A percentile compares a stretch with the other conserved stretches of the same genome.
Evolutionary conservation across 2,888 invertebrate genomes (phyloP).

Genomic region (Gibbula magus): DNA sequence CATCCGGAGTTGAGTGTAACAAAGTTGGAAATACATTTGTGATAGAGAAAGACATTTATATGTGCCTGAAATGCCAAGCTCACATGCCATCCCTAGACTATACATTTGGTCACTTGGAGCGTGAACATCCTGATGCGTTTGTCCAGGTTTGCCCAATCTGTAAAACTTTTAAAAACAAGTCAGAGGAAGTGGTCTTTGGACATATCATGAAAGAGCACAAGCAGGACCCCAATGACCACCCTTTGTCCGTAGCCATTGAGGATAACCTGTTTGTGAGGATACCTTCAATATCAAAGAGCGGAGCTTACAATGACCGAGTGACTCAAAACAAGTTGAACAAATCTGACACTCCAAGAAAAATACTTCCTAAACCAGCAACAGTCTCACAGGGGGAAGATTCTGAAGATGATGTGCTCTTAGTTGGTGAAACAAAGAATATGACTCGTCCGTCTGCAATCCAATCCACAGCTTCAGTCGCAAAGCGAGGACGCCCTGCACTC

Average conservation of each 20-base stretch:
- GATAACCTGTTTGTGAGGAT: constrained; percentile 57
- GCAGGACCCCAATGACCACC: constrained; percentile 42
- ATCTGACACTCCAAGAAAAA: not conserved
- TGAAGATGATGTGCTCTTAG: not conserved
- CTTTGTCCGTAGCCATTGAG: constrained; percentile 58
- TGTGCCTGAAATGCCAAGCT: constrained; percentile 62
- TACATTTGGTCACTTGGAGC: constrained; percentile 61
- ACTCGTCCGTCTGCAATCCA: not conserved
- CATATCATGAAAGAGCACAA: constrained; percentile 50
- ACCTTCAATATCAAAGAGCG: constrained; percentile 38
- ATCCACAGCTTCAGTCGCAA: not conserved
- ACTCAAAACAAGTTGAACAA: not conserved
- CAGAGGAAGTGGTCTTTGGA: constrained; percentile 50
- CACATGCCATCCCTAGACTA: constrained; percentile 62
- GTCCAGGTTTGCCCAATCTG: constrained; percentile 64
- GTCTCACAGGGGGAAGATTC: not conserved
- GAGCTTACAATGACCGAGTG: constrained; percentile 27
- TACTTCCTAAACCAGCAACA: not conserved
- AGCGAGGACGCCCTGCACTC: not conserved
- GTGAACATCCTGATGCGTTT: constrained; percentile 61
- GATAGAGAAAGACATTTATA: constrained; percentile 65
- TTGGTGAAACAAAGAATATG: not conserved
- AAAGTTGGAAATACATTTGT: constrained; percentile 52
- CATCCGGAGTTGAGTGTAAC: constrained; percentile 46
- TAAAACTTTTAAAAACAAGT: constrained; percentile 58